Conservation (phyloP, 2,113 vertebrate genomes). For the Prunella himalayana region DNA sequence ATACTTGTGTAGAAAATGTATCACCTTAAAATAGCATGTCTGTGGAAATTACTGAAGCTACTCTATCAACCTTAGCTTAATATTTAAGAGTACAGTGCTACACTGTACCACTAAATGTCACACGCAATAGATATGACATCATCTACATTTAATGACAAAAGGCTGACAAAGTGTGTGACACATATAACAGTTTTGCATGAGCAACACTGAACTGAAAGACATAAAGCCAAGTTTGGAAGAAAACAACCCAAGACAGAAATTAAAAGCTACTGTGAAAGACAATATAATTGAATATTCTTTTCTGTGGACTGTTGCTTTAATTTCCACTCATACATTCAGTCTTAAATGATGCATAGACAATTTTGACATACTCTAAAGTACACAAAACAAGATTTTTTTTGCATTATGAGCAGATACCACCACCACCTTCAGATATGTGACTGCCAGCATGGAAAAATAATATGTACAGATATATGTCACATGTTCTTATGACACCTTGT, state of each 20-base stretch:
- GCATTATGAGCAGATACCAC: background rate
- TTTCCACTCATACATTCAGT: background rate
- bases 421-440: background rate
- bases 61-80: background rate
- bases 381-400: background rate
- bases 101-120: background rate
- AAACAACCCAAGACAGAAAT: background rate
- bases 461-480: background rate
- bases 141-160: background rate
- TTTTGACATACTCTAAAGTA: background rate
- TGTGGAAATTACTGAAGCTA: background rate
- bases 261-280: background rate
- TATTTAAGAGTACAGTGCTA: background rate
- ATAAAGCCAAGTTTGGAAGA: background rate
- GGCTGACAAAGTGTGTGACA: background rate
- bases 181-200: background rate
- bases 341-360: background rate
- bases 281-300: background rate
- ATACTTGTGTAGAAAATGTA: background rate
- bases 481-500: background rate
- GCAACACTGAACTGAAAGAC: background rate
- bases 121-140: background rate
- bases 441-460: background rate
- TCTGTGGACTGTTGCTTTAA: background rate
- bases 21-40: background rate